Percentiles rank a stretch among this genome's conserved stretches.
Evolutionary conservation across 2,888 invertebrate genomes (phyloP).

Genomic region (Eristalis tenax): DNA sequence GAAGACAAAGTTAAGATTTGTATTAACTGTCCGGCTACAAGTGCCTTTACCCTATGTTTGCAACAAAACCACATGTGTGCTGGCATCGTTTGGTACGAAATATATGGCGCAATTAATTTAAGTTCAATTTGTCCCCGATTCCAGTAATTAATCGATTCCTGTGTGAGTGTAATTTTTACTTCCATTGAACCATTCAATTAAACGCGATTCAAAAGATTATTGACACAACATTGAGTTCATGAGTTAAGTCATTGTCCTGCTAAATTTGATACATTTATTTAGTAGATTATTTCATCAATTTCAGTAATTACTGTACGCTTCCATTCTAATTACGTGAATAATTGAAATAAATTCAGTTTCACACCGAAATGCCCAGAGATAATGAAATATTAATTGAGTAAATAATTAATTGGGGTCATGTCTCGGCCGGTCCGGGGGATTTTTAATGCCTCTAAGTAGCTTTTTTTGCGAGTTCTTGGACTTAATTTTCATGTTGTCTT

Average conservation of each 20-base stretch:
- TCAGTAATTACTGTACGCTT: background rate
- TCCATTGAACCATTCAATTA: no score
- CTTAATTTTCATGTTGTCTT: background rate
- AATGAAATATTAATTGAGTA: constrained; percentile 22
- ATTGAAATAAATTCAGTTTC: constrained; percentile 23
- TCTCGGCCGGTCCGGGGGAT: background rate
- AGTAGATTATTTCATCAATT: background rate
- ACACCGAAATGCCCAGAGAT: constrained; percentile 3
- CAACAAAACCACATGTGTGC: no score
- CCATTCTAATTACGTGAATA: constrained; percentile 9
- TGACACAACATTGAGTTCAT: background rate
- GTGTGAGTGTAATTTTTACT: no score
- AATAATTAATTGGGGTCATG: constrained; percentile 24
- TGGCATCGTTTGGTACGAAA: no score
- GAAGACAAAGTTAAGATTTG: no score
- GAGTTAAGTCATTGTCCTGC: background rate
- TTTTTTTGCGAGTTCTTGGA: background rate
- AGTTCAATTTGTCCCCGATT: no score
- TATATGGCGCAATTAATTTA: no score
- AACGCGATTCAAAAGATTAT: background rate
- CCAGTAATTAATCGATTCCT: no score
- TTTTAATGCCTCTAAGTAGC: background rate
- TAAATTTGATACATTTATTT: background rate
- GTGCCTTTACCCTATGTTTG: no score
- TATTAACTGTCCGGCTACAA: no score